Conservation (phyloP, 2,888 invertebrate genomes). For the Stenolophus ochropezus region DNA sequence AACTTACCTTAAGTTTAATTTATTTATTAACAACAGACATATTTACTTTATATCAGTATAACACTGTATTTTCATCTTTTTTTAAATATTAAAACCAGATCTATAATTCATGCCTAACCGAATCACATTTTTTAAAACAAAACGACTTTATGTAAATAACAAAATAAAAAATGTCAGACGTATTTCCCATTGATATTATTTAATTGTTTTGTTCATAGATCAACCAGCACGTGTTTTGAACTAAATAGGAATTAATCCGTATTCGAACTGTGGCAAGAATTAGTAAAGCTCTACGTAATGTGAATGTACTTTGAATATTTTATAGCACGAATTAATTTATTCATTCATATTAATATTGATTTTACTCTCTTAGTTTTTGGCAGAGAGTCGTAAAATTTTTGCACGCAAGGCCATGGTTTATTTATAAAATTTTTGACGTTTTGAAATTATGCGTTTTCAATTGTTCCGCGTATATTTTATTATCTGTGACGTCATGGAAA, state of each 20-base stretch:
- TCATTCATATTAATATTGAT: slow-evolving; percentile 31
- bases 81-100: too few species aligned
- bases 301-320: slow-evolving; percentile 27
- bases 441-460: neutral
- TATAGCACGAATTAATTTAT: slow-evolving; percentile 2
- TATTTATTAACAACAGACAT: too few species aligned
- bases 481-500: slow-evolving; percentile 8
- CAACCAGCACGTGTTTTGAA: too few species aligned
- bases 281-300: neutral
- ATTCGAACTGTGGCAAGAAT: too few species aligned
- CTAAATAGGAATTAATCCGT: neutral
- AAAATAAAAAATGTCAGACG: too few species aligned
- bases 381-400: neutral
- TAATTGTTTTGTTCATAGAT: too few species aligned
- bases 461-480: neutral
- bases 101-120: too few species aligned
- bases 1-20: too few species aligned
- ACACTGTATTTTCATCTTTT: too few species aligned
- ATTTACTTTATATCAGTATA: too few species aligned
- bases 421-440: slow-evolving; percentile 15
- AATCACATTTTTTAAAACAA: neutral
- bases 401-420: slow-evolving; percentile 3
- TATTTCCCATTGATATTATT: too few species aligned
- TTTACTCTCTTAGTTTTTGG: slow-evolving; percentile 1
- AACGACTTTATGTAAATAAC: too few species aligned